Evolutionary conservation across 2,113 vertebrate genomes (phyloP), one percentile per base, ranked within the genome.

Genomic region (Lates calcarifer): DNA sequence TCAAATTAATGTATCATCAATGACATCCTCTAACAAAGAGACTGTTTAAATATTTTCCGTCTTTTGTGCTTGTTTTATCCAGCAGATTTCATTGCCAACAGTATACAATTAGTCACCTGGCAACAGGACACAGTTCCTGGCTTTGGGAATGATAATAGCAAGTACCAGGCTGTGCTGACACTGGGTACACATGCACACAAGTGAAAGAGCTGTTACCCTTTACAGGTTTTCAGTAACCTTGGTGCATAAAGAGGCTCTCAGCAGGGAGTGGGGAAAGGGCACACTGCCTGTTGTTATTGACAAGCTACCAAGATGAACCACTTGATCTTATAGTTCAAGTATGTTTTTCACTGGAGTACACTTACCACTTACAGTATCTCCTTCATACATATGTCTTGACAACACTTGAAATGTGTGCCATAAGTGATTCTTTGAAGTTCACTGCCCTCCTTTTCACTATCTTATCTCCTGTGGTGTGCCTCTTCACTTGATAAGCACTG

Each of bases 51-150:
- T 75, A 60, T 63, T 73, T 81, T 74, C 39, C 58, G 22, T 82
- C 64, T 57, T 78, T 87, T 84, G 60, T 85, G 47, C 47, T 74
- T 33, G 26, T 26, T 77, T 33, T 41, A 28, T 74, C 39, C 12
- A 6, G 37, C 60, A 68, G 12, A 64, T 77, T 53, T 55, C 39
- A 49, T 67, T 80, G 75, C 63, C 55, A 72, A 45, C 45, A 2
- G 49, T 83, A 53, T 39, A 24, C 78, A 82, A 80, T 89, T 83
- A 81, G 90, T 92, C 82, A 87, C 89, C 81, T 92, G 89, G 92
- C 86, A 92, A 90, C 90, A 31, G 65, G 39, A 71, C 57, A 53
- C 47, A 26, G 43, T 62, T 81, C 56, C 58, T 63, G 41, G 45
- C 73, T 80, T 81, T 81, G 68, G 71, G 64, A 79, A 81, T 71